Base-by-base conservation (phyloP, 2,113 vertebrate species). In the Edolisoma coerulescens region DNA sequence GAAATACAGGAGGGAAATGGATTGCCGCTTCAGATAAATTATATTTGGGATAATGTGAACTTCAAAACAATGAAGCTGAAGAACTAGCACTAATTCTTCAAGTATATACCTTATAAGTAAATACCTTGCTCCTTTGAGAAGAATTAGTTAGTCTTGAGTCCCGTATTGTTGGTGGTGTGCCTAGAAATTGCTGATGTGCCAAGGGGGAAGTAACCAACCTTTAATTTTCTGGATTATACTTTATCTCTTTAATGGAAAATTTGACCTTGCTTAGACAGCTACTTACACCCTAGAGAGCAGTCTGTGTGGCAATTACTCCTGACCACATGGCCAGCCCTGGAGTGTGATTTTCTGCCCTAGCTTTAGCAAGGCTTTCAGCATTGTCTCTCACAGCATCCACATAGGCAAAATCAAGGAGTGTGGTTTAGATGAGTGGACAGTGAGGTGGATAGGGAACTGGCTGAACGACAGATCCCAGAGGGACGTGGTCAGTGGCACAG, bases 151-250 rank as follows among this genome's bases (percentile, higher is more conserved):
- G 10, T 65, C 54, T 73, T n/a, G 41, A 57, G 26, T 37, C 20
- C 19, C 8, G 4, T 49, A 12, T n/a, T 56, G 15, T 21, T 45
- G 42, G 11, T 83, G 23, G 45, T 0, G 0, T 68, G 21, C 19
- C 35, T 71, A 56, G 33, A 87, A 64, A 49, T 23, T 41, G 49
- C 32, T 73, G 35, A 27, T 44, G 27, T 73, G 17, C n/a, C 30
- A 68, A 16, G 63, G 15, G 27, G 24, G n/a, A 76, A 73, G 57
- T 52, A 88, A 80, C 19, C 7, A 76, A 76, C 24, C 13, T 19
- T 4, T 60, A 23, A 22, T 68, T 90, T 88, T 78, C 39, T 42
- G 19, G 17, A n/a, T 73, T 85, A 42, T 63, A 27, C 15, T 63
- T 86, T 35, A 56, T 64, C 19, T 18, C 17, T 86, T 44, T 61